Evolutionary conservation across 1,140 invertebrate species (phyloP).

Genomic region (Nasonia longicornis): DNA sequence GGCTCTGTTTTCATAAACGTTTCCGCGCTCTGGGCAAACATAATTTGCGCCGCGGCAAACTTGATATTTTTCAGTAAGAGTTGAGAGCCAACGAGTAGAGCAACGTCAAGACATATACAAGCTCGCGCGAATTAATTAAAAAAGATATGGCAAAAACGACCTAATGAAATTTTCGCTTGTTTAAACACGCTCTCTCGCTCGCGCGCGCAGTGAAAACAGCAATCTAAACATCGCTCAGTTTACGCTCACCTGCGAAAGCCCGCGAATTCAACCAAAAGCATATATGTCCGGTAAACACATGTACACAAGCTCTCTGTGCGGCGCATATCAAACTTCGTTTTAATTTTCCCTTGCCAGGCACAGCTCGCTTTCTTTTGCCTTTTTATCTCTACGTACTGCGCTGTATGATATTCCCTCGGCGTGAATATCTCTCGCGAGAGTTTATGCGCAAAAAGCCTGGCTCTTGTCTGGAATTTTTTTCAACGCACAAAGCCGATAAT

Average conservation of each 20-base stretch:
- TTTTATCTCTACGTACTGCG: slow-evolving; percentile 28
- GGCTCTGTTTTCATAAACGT: no score
- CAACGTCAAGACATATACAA: background rate
- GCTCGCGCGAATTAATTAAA: background rate
- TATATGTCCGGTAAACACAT: no score
- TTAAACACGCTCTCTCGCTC: background rate
- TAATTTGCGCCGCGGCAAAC: background rate
- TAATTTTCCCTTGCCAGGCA: slow-evolving; percentile 36
- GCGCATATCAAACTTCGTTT: slow-evolving; percentile 24
- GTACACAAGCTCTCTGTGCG: no score
- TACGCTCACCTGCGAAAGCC: background rate
- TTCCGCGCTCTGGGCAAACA: no score
- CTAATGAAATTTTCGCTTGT: slow-evolving; percentile 35
- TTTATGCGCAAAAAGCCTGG: no score
- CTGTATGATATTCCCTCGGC: no score
- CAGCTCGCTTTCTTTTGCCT: background rate
- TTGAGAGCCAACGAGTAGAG: no score
- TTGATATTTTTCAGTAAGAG: no score
- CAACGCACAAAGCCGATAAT: no score
- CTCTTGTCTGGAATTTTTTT: no score
- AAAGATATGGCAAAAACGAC: background rate
- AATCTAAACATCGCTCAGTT: slow-evolving; percentile 38
- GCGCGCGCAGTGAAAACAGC: background rate
- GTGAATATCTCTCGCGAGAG: no score
- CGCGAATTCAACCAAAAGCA: background rate